Evolutionary conservation across 2,797 vertebrate species (phyloP).

Genomic region (Bucorvus abyssinicus): DNA sequence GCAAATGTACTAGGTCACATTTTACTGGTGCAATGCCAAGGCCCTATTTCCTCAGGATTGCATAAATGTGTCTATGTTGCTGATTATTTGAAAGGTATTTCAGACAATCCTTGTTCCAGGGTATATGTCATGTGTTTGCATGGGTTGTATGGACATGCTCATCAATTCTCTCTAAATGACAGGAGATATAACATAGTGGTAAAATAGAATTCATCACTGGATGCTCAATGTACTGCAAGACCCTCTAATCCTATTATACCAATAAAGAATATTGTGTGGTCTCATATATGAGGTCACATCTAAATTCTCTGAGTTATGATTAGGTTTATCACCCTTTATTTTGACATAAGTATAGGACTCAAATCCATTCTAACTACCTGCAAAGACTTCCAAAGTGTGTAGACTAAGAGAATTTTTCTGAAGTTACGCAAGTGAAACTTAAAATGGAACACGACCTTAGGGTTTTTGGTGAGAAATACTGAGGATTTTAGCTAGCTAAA

Average conservation of each 20-base stretch:
- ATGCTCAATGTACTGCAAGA: not conserved
- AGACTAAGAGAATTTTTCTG: not conserved
- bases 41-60: not conserved
- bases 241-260: not conserved
- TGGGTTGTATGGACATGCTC: not conserved
- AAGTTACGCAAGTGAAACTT: not conserved
- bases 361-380: not conserved
- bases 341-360: fast-evolving
- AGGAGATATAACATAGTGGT: not conserved
- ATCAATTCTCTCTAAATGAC: not conserved
- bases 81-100: not conserved
- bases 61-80: not conserved
- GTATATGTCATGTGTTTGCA: not conserved
- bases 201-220: not conserved
- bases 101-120: not conserved
- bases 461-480: not conserved
- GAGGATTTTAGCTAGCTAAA: not conserved
- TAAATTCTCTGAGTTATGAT: not conserved
- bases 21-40: not conserved
- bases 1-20: not conserved
- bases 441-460: not conserved
- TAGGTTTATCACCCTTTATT: not conserved
- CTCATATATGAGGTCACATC: not conserved
- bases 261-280: not conserved
- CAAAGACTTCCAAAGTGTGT: not conserved